Evolutionary conservation across 2,888 invertebrate genomes (phyloP).

Genomic region (Leucania comma): DNA sequence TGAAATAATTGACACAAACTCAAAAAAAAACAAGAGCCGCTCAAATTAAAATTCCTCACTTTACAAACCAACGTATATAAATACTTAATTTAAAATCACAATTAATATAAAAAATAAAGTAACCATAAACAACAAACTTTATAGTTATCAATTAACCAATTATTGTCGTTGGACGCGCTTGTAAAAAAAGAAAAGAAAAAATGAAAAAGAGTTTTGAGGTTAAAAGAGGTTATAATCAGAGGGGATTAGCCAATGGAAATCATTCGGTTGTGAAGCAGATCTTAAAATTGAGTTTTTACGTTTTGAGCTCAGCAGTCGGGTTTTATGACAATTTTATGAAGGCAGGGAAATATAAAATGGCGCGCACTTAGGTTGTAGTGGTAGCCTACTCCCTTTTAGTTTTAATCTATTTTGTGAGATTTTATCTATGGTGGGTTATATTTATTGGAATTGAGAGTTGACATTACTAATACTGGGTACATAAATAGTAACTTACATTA

Average conservation of each 20-base stretch:
- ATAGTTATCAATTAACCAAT: conserved; percentile 67
- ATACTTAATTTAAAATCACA: conserved; percentile 61
- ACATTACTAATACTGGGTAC: background rate
- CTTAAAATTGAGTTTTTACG: conserved; percentile 54
- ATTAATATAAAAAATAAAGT: conserved; percentile 34
- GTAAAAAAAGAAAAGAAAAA: conserved; percentile 25
- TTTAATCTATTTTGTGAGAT: conserved; percentile 30
- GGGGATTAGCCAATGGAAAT: conserved; percentile 56
- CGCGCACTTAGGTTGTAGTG: conserved; percentile 38
- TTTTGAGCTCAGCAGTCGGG: conserved; percentile 37
- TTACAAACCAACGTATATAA: conserved; percentile 44
- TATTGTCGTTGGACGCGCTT: conserved; percentile 57
- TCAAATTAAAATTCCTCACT: conserved; percentile 38
- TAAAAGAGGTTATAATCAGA: conserved; percentile 56
- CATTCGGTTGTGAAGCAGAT: conserved; percentile 37
- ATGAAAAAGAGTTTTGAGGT: conserved; percentile 46
- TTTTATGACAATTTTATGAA: conserved; percentile 63
- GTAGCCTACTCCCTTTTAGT: conserved; percentile 43
- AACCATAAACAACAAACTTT: conserved; percentile 60
- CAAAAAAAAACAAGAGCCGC: conserved; percentile 38
- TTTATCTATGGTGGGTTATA: conserved; percentile 20
- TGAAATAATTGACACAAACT: conserved; percentile 24
- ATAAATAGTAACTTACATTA: background rate
- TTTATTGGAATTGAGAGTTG: background rate
- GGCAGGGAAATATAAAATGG: conserved; percentile 41